These are phyloP conservation scores for Amblyjoppa proteus DNA, from an alignment of 2,888 invertebrate genomes.

Conservation along the genomic window DNA sequence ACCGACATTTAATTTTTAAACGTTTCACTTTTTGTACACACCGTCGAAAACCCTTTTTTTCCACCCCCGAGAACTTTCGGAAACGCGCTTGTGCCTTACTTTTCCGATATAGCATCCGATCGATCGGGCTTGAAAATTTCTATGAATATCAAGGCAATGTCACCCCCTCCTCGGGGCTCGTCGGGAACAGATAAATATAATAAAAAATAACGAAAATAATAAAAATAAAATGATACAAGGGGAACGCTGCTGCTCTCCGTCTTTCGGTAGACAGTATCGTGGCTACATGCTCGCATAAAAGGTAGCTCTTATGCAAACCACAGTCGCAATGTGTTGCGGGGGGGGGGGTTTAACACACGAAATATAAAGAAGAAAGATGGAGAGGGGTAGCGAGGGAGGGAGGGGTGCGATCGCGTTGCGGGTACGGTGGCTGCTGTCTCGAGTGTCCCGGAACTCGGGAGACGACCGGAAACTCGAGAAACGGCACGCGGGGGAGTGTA, in stretches of 20 bases:
- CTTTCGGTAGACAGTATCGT: background rate
- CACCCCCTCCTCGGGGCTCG: background rate
- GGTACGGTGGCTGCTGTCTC: conserved; percentile 58
- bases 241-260: background rate
- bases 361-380: conserved; percentile 21
- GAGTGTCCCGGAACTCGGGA: conserved; percentile 53
- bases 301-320: conserved; percentile 56
- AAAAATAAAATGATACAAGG: background rate
- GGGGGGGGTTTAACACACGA: background rate
- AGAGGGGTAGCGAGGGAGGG: conserved; percentile 11
- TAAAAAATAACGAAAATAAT: background rate
- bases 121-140: conserved; percentile 1
- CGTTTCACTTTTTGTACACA: conserved; percentile 7
- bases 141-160: conserved; percentile 4
- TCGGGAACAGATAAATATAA: background rate
- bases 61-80: background rate
- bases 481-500: conserved; percentile 59
- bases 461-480: conserved; percentile 67
- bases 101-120: background rate
- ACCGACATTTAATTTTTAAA: conserved; percentile 65
- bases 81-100: background rate
- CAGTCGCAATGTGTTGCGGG: conserved; percentile 33
- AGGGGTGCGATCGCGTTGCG: conserved; percentile 8
- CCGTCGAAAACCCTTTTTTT: background rate
- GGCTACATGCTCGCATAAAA: conserved; percentile 25